These are phyloP conservation scores for Clarias magur DNA, from an alignment of 2,113 vertebrate species.

Conservation along the genomic window DNA sequence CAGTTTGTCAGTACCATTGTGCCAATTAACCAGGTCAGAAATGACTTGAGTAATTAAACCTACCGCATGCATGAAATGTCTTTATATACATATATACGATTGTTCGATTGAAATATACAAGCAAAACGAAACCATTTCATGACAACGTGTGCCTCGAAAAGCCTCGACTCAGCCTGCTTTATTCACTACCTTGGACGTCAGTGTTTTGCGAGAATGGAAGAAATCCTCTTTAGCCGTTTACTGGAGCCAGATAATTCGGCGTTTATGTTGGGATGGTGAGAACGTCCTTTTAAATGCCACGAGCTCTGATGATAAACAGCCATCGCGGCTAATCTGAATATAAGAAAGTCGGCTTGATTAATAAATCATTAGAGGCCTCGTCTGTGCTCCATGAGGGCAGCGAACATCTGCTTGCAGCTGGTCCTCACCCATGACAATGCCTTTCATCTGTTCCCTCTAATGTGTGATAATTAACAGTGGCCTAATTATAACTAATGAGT, in stretches of 20 bases:
- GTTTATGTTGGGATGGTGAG: constrained; percentile 33
- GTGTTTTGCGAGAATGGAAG: neutral
- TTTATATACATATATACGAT: neutral
- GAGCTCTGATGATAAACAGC: constrained; percentile 45
- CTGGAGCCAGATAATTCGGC: constrained; percentile 47
- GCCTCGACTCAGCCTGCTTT: neutral
- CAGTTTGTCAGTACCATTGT: neutral
- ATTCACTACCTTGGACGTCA: constrained; percentile 4
- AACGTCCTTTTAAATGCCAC: constrained; percentile 42
- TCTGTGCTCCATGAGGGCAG: constrained; percentile 43
- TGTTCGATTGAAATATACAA: neutral
- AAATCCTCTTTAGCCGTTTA: constrained; percentile 38
- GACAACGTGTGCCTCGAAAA: neutral
- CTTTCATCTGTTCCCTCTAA: constrained; percentile 67
- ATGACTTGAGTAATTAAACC: constrained; percentile 5
- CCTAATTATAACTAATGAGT: constrained; percentile 88
- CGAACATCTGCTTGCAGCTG: constrained; percentile 59
- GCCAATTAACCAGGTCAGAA: constrained; percentile 15
- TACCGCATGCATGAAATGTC: neutral
- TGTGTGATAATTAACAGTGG: constrained; percentile 83
- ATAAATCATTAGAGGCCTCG: constrained; percentile 56
- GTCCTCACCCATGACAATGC: constrained; percentile 54
- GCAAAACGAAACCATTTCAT: neutral
- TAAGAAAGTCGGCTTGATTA: constrained; percentile 53
- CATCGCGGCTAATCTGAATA: constrained; percentile 51